phyloP scores from a whole-genome alignment of 2,113 vertebrate species.

The Coregonus clupeaformis region DNA sequence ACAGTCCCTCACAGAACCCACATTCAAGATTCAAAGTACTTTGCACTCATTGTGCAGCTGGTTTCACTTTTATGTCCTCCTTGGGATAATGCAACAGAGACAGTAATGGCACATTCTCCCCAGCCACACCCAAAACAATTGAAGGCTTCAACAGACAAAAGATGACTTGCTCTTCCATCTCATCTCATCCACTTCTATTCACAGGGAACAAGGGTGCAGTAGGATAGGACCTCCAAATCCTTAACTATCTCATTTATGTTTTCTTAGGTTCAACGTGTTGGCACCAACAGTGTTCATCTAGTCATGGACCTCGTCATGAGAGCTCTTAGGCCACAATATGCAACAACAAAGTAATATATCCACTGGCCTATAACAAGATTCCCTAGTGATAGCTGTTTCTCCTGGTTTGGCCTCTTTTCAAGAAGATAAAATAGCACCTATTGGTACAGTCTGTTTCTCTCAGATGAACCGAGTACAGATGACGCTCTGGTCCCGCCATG shows the following conservation, averaged over 20 bases:
- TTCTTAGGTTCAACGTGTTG: conserved; percentile 58
- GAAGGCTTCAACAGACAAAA: neutral
- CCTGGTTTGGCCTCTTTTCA: conserved; percentile 14
- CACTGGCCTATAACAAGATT: conserved; percentile 7
- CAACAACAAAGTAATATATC: conserved; percentile 19
- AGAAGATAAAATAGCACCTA: neutral
- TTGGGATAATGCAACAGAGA: neutral
- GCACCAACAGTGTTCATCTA: conserved; percentile 46
- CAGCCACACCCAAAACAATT: conserved; percentile 2
- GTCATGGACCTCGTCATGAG: conserved; percentile 31
- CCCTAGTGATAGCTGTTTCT: neutral
- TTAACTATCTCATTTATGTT: conserved; percentile 61
- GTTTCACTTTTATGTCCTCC: neutral
- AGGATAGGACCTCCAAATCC: conserved; percentile 27
- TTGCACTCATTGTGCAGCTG: neutral
- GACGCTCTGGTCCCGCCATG: conserved; percentile 16
- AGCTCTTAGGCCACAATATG: conserved; percentile 34
- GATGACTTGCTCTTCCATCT: neutral
- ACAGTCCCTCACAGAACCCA: neutral
- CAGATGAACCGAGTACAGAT: conserved; percentile 1
- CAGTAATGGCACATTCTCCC: neutral
- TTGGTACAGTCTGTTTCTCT: neutral
- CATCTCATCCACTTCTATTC: conserved; percentile 26
- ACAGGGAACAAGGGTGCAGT: conserved; percentile 18
- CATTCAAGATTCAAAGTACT: conserved; percentile 2